phyloP scores from a whole-genome alignment of 2,888 invertebrate genomes.

The Mycalesis mineus region DNA sequence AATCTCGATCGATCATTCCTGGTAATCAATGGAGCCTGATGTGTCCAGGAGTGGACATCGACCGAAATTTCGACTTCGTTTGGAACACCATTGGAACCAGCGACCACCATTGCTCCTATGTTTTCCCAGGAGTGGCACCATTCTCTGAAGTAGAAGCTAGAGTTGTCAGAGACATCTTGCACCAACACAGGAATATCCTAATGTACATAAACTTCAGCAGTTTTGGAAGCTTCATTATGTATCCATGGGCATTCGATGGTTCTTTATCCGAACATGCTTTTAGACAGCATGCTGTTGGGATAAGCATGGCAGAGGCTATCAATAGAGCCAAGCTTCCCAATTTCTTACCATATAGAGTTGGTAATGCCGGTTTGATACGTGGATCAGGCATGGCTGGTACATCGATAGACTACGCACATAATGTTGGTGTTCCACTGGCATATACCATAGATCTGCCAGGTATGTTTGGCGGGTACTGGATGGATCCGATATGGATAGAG shows the following conservation, averaged over 20 bases:
- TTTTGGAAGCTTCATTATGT: conserved; percentile 83
- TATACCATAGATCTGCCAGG: conserved; percentile 82
- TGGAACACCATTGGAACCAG: conserved; percentile 82
- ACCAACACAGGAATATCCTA: conserved; percentile 67
- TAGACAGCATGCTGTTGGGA: conserved; percentile 60
- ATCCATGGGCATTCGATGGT: conserved; percentile 82
- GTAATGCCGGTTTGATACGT: conserved; percentile 69
- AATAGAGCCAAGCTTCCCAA: conserved; percentile 40
- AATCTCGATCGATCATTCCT: conserved; percentile 76
- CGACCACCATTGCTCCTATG: conserved; percentile 75
- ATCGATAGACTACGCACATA: conserved; percentile 82
- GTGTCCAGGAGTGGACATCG: conserved; percentile 86
- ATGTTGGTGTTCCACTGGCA: conserved; percentile 72
- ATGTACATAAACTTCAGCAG: conserved; percentile 86
- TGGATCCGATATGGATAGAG: conserved; percentile 73
- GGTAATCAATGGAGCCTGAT: conserved; percentile 38
- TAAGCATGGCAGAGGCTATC: conserved; percentile 62
- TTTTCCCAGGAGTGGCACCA: conserved; percentile 78
- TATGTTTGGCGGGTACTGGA: conserved; percentile 72
- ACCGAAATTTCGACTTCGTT: conserved; percentile 84
- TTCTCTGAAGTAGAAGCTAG: conserved; percentile 83
- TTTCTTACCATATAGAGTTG: conserved; percentile 70
- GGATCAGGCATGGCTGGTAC: conserved; percentile 80
- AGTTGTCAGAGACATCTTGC: conserved; percentile 78
- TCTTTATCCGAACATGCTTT: conserved; percentile 67